Base-by-base conservation (phyloP, 2,797 vertebrate genomes). In the Micrastur ruficollis region DNA sequence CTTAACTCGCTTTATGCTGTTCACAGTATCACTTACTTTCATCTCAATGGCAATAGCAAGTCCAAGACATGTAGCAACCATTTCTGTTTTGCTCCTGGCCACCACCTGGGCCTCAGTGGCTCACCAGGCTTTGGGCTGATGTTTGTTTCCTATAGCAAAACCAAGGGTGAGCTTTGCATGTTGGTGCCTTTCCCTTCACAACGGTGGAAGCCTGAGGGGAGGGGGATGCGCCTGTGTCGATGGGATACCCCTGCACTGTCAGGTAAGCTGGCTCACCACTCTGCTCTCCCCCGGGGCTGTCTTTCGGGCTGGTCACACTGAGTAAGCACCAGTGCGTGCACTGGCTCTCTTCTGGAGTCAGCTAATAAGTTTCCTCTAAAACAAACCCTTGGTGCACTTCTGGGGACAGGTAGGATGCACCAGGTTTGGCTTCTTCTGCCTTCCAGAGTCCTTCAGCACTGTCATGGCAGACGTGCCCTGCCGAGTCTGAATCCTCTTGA, bases 381-480 rank as follows among this genome's bases (percentile, higher is more conserved):
- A 36, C 20, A 56, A 72, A 25, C 20, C 3, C 49, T 67, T 25
- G 9, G 5, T 44, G 27, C 8, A 0, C 40, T 79, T 44, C 36
- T 61, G 44, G 44, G 40, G 20, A 46, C 19, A 29, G 12, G 32
- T 66, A 6, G n/a, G 23, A 27, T 72, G 31, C 25, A 23, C 26
- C 9, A 1, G 10, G 4, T 74, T 74, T 91, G 66, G 12, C 27
- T 86, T 7, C n/a, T 92, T 86, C 36, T 14, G 23, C 10, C 14
- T 27, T 55, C 2, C 1, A 3, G 29, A 20, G 34, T 86, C 63
- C 27, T 73, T 52, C 32, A 49, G 36, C 27, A 3, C 46, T 32
- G 71, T 8, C 4, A 0, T 6, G 5, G 9, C 42, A 49, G 52
- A 31, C 0, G 2, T 2, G 16, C 27, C 46, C 27, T 1, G 0